Base-by-base conservation (phyloP, 2,888 invertebrate species). In the Nymphalis c-album region DNA sequence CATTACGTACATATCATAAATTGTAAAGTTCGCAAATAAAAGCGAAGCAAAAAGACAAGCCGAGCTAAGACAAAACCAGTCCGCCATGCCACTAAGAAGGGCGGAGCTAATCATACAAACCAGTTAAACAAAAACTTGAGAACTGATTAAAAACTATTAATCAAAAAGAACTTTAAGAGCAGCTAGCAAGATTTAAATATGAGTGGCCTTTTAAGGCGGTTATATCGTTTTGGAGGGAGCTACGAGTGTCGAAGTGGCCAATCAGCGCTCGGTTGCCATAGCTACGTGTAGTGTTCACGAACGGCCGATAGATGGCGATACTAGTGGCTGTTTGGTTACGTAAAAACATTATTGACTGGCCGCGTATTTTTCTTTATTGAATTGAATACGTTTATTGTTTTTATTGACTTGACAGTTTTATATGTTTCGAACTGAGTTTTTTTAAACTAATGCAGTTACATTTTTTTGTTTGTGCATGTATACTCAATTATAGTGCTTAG, bases 1-100 rank as follows among this genome's bases (percentile, higher is more conserved):
- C 55, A 51, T 58, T 67, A 69, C 66, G 63, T 69, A 68, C 64
- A 63, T 63, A 62, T 61, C 53, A 64, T 63, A 57, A 63, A 70
- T 63, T 60, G 57, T 51, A 53, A 20, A 26, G 46, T 10, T 50
- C 50, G 50, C 63, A 63, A 71, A 71, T 68, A 75, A 77, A 83
- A 85, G 78, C 72, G 72, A 82, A 83, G 82, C 77, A 84, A 87
- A 88, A 90, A 88, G 88, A 85, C 87, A 80, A 78, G 73, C 76
- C 77, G 73, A 78, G 77, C 82, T 79, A 82, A 84, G 84, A 82
- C 79, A 78, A 77, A 76, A 76, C 80, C 81, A 26, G 82, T 83
- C 90, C 89, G 91, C 91, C 91, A 91, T 91, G 87, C 85, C 85
- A 75, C 83, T 79, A 77, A 78, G 85, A 80, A 85, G 87, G 91